A percentile compares a stretch with the other conserved stretches of the same genome.
Evolutionary conservation across 2,888 invertebrate species (phyloP).

Genomic region (Xestia c-nigrum): DNA sequence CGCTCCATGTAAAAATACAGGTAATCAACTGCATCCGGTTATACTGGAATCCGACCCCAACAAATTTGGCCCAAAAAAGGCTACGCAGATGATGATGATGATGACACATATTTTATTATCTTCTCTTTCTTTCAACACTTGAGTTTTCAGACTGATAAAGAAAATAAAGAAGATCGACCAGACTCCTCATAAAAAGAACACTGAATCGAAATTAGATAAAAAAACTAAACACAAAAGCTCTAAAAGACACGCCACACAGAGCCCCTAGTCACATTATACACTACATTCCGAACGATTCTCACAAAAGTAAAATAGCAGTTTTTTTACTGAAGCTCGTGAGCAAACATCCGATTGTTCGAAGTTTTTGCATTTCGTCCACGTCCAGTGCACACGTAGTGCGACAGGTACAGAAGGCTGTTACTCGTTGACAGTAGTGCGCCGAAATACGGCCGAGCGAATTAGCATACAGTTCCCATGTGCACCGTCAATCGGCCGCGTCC

Average conservation of each 20-base stretch:
- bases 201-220: slow-evolving; percentile 33
- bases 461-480: slow-evolving; percentile 84
- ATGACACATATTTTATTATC: background rate
- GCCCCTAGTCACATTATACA: slow-evolving; percentile 37
- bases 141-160: background rate
- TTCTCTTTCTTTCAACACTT: background rate
- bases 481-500: slow-evolving; percentile 76
- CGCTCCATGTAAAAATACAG: no score
- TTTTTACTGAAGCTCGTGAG: slow-evolving; percentile 54
- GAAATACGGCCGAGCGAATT: slow-evolving; percentile 77
- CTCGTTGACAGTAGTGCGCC: slow-evolving; percentile 78
- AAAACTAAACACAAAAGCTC: slow-evolving; percentile 37
- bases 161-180: slow-evolving; percentile 18
- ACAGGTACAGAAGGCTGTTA: slow-evolving; percentile 62
- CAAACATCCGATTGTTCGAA: slow-evolving; percentile 64
- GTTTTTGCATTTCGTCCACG: slow-evolving; percentile 68
- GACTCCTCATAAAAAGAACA: slow-evolving; percentile 12
- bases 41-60: no score
- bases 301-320: slow-evolving; percentile 56
- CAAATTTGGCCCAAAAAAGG: no score
- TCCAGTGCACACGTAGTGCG: slow-evolving; percentile 42
- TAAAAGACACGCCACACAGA: slow-evolving; percentile 41
- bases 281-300: slow-evolving; percentile 41
- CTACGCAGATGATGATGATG: no score
- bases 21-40: no score